Percentiles rank a stretch among this genome's conserved stretches.
phyloP scores from a whole-genome alignment of 1,140 invertebrate genomes.

The Nylanderia fulva region DNA sequence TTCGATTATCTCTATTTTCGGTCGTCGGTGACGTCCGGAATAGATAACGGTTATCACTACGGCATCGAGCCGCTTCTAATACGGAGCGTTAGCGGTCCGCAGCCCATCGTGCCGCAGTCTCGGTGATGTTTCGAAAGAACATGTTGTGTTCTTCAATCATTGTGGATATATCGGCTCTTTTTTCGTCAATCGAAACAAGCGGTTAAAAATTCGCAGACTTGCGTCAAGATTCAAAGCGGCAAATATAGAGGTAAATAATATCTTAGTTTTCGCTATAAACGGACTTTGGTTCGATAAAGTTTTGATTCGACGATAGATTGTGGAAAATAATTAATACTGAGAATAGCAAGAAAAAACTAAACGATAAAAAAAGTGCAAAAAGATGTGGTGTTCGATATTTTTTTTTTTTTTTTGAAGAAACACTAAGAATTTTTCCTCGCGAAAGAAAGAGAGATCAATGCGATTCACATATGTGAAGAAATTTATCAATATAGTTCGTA shows the following conservation, averaged over 20 bases:
- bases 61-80: constrained; percentile 44
- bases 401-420: neutral
- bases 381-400: neutral
- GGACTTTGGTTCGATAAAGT: neutral
- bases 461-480: constrained; percentile 11
- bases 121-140: neutral
- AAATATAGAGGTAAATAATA: neutral
- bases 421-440: neutral
- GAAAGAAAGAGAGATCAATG: neutral
- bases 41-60: constrained; percentile 59
- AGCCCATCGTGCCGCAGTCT: neutral
- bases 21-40: constrained; percentile 42
- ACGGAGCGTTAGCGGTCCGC: constrained; percentile 12
- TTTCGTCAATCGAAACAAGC: neutral
- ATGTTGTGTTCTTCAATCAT: no score
- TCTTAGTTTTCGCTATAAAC: neutral
- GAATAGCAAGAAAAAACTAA: neutral
- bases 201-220: neutral
- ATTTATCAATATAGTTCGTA: constrained; percentile 62
- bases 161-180: no score
- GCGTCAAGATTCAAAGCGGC: neutral
- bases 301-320: neutral
- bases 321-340: neutral
- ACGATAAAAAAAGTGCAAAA: neutral
- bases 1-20: constrained; percentile 49